Conservation (phyloP, 92 coral and sea anemone genomes). For the Porites cylindrica region DNA sequence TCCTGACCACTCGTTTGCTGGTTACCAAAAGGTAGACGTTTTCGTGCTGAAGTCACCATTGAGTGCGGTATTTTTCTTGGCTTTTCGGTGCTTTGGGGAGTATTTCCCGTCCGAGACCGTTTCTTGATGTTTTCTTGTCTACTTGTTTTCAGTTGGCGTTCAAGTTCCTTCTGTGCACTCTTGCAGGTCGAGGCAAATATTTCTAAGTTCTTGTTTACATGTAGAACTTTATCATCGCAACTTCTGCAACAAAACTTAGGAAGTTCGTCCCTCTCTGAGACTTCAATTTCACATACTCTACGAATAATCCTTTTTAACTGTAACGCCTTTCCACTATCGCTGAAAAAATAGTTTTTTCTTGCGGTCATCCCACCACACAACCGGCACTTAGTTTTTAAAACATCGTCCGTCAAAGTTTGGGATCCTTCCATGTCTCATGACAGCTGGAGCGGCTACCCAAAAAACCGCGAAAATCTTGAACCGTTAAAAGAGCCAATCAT, state of each 20-base stretch:
- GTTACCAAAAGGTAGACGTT: not conserved
- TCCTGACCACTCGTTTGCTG: too few relatives aligned
- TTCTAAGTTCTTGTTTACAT: too few relatives aligned
- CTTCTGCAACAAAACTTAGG: too few relatives aligned
- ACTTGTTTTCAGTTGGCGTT: not conserved
- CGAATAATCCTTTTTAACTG: not conserved
- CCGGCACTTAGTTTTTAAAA: not conserved
- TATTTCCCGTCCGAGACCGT: not conserved
- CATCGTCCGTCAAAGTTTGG: not conserved
- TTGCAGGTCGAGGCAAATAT: not conserved
- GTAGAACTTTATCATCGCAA: too few relatives aligned
- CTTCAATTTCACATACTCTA: not conserved
- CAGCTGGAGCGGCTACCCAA: too few relatives aligned
- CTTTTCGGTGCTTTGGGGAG: not conserved
- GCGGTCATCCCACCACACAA: not conserved
- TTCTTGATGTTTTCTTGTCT: not conserved
- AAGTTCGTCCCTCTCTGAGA: not conserved
- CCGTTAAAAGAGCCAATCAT: too few relatives aligned
- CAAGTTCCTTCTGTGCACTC: not conserved
- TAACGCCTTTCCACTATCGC: not conserved
- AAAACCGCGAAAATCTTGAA: too few relatives aligned
- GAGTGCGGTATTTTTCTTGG: not conserved
- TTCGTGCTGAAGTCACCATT: not conserved
- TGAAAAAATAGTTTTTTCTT: not conserved
- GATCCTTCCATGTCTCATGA: too few relatives aligned